Conservation (phyloP, 2,797 vertebrate genomes). For the Sciaenops ocellatus region DNA sequence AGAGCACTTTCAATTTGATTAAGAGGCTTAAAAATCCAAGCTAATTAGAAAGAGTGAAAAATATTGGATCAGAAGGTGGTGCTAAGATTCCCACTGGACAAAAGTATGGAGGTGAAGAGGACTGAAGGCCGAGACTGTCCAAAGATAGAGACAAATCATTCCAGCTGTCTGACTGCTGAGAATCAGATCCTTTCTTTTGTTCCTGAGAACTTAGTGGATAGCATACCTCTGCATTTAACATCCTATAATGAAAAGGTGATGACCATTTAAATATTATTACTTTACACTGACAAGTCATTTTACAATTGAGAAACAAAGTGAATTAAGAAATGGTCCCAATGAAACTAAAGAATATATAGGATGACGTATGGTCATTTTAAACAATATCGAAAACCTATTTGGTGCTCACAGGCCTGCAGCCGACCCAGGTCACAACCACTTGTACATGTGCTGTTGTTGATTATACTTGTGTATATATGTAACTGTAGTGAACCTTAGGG, state of each 20-base stretch:
- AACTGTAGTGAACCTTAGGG: conserved; percentile 18
- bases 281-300: conserved; percentile 33
- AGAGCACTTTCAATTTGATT: conserved; percentile 54
- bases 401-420: conserved; percentile 16
- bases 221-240: conserved; percentile 19
- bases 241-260: neutral
- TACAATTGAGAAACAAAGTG: conserved; percentile 34
- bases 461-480: conserved; percentile 4
- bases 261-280: conserved; percentile 28
- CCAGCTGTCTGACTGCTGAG: neutral
- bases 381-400: neutral
- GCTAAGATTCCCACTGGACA: conserved; percentile 34
- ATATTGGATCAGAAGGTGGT: conserved; percentile 45
- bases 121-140: neutral
- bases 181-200: neutral
- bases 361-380: conserved; percentile 6
- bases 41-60: conserved; percentile 64
- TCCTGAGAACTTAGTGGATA: conserved; percentile 14
- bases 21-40: conserved; percentile 65
- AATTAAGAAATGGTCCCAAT: conserved; percentile 16
- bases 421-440: neutral
- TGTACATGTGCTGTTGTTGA: conserved; percentile 1
- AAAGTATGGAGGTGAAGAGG: conserved; percentile 10
- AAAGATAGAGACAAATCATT: neutral
- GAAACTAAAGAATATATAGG: conserved; percentile 10